Percentiles rank a stretch among this genome's conserved stretches.
These are phyloP conservation scores for Cotesia chilonis DNA, from an alignment of 1,140 invertebrate genomes.

Conservation along the genomic window DNA sequence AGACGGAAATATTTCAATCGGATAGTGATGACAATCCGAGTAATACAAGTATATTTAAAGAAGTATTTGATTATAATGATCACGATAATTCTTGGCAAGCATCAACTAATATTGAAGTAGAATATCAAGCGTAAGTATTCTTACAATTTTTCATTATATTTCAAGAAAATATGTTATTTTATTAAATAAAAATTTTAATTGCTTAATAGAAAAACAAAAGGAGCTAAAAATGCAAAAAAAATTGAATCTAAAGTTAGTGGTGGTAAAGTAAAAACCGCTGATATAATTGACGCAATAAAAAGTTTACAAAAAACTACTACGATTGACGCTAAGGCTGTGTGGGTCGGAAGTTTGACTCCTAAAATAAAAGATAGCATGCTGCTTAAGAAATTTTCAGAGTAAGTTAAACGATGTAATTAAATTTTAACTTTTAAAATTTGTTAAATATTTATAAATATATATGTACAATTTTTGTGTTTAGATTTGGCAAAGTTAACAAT, in stretches of 20 bases:
- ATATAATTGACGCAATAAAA: slow-evolving; percentile 6
- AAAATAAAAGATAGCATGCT: slow-evolving; percentile 3
- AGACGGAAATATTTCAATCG: slow-evolving; percentile 18
- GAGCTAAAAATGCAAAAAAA: slow-evolving; percentile 7
- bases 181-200: background rate
- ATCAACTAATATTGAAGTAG: background rate
- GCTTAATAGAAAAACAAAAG: background rate
- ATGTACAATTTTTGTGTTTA: no score
- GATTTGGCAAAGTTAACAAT: no score
- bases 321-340: slow-evolving; percentile 19
- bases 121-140: slow-evolving; percentile 8
- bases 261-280: background rate
- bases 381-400: slow-evolving; percentile 19
- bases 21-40: slow-evolving; percentile 17
- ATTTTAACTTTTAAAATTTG: background rate
- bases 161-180: background rate
- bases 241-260: background rate
- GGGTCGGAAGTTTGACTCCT: slow-evolving; percentile 16
- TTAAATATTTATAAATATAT: background rate
- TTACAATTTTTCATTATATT: background rate
- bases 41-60: slow-evolving; percentile 16
- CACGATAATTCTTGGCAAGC: background rate
- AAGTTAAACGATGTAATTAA: background rate
- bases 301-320: background rate
- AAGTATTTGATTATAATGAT: background rate